Percentiles rank a stretch among this genome's conserved stretches.
phyloP scores from a whole-genome alignment of 2,113 vertebrate species.

The Tonatia bakeri region DNA sequence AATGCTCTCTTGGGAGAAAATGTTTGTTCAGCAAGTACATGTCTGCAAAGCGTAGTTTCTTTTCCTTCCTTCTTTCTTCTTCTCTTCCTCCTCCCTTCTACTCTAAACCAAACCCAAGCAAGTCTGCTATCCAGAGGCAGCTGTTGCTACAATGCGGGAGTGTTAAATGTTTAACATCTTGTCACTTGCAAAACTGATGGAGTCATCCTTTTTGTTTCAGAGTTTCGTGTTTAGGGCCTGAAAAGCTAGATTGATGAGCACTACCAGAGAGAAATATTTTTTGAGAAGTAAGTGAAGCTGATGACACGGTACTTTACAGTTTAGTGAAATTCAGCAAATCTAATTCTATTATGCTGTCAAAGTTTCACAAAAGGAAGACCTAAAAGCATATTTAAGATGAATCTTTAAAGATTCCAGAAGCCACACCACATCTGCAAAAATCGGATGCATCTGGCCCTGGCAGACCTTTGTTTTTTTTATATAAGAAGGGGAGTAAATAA shows the following conservation, averaged over 20 bases:
- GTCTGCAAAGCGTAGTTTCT: neutral
- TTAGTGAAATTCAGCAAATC: constrained; percentile 76
- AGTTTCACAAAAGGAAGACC: constrained; percentile 62
- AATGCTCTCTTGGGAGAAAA: neutral
- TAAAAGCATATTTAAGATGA: constrained; percentile 66
- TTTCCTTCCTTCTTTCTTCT: neutral
- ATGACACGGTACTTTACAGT: constrained; percentile 74
- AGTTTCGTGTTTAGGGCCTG: constrained; percentile 55
- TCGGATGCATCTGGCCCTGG: constrained; percentile 51
- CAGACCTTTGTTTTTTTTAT: constrained; percentile 64
- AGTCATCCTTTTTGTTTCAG: constrained; percentile 69
- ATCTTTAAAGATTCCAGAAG: constrained; percentile 60
- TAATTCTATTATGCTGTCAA: constrained; percentile 77
- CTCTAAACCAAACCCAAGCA: constrained; percentile 20
- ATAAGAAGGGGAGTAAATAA: constrained; percentile 57
- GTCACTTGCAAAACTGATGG: constrained; percentile 59
- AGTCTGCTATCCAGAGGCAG: constrained; percentile 40
- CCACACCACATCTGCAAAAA: constrained; percentile 50
- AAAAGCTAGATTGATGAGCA: constrained; percentile 70
- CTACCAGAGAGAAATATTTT: constrained; percentile 74
- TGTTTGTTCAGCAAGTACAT: too few relatives aligned
- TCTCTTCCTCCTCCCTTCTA: neutral
- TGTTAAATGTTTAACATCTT: constrained; percentile 64
- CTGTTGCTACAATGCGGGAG: constrained; percentile 16
- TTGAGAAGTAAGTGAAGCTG: constrained; percentile 74